A percentile compares a stretch with the other conserved stretches of the same genome.
Evolutionary conservation across 2,888 invertebrate species (phyloP).

Genomic region (Tethea ocularis): DNA sequence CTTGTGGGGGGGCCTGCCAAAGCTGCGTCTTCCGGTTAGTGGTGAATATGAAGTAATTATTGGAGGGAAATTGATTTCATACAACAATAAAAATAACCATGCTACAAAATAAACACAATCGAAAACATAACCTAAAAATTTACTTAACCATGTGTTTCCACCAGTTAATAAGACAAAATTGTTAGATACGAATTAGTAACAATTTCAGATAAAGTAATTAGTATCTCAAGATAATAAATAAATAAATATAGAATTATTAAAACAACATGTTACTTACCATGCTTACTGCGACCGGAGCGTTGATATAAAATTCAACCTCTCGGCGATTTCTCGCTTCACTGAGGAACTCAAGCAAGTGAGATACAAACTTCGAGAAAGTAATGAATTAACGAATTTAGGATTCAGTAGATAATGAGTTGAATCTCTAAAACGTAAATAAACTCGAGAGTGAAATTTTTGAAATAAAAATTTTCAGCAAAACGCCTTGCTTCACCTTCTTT

Average conservation of each 20-base stretch:
- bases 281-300: conserved; percentile 35
- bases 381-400: not conserved
- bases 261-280: conserved; percentile 66
- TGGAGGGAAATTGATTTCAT: not conserved
- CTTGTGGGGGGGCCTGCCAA: too few relatives aligned
- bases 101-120: conserved; percentile 11
- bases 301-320: conserved; percentile 63
- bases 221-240: too few relatives aligned
- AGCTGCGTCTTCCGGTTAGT: too few relatives aligned
- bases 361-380: not conserved
- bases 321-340: conserved; percentile 83
- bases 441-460: not conserved
- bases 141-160: not conserved
- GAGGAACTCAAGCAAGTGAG: conserved; percentile 52
- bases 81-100: not conserved
- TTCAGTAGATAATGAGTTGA: not conserved
- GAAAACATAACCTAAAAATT: conserved; percentile 48
- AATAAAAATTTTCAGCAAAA: too few relatives aligned
- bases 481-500: too few relatives aligned
- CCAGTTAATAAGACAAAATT: not conserved
- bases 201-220: not conserved
- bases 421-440: too few relatives aligned
- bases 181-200: not conserved
- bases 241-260: not conserved
- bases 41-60: too few relatives aligned